A percentile compares a stretch with the other conserved stretches of the same genome.
These are phyloP conservation scores for Pteromalus puparum DNA, from an alignment of 1,140 invertebrate genomes.

Conservation along the genomic window DNA sequence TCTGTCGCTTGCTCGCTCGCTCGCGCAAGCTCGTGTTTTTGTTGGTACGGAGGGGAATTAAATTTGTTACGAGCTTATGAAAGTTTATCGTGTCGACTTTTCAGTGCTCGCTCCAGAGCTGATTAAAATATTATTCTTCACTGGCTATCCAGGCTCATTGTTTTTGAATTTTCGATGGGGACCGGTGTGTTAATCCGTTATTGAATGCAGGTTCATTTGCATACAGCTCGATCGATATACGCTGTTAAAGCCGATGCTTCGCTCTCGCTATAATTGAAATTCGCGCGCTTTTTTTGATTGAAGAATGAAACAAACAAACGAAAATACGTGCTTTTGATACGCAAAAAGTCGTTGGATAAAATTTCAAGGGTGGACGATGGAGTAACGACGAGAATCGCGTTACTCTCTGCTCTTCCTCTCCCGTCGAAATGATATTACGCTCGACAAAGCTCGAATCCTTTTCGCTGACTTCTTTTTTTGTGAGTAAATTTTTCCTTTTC, in stretches of 20 bases:
- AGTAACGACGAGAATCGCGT: neutral
- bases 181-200: neutral
- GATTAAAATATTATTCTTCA: slow-evolving; percentile 45
- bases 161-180: neutral
- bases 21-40: neutral
- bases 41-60: neutral
- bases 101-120: neutral
- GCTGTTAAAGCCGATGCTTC: no score
- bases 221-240: neutral
- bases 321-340: neutral
- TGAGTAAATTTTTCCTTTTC: neutral
- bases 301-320: no score
- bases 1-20: neutral
- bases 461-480: slow-evolving; percentile 4
- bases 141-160: neutral
- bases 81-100: slow-evolving; percentile 23
- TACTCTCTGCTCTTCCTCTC: slow-evolving; percentile 5
- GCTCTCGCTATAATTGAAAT: no score
- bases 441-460: slow-evolving; percentile 12
- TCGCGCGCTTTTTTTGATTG: no score
- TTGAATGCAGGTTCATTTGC: neutral
- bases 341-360: neutral
- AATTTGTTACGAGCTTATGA: neutral
- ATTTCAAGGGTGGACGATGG: neutral
- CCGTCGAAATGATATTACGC: slow-evolving; percentile 11